phyloP scores from a whole-genome alignment of 2,888 invertebrate species.

The Parelbella ahira region DNA sequence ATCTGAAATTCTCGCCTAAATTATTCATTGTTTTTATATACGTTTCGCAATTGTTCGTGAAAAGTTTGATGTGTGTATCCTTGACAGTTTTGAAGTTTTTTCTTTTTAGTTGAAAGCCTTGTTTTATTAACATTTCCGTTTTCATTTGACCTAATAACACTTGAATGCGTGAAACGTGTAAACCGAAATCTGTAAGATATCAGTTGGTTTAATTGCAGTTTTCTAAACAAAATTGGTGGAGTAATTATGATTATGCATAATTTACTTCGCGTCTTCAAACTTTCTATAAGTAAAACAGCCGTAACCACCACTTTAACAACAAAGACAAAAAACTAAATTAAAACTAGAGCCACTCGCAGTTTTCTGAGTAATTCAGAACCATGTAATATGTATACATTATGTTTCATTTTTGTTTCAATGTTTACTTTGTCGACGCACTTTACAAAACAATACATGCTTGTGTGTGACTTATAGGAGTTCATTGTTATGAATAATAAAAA shows the following conservation, averaged over 20 bases:
- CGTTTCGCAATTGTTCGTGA: no score
- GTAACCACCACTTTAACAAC: neutral
- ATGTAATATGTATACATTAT: slow-evolving; percentile 9
- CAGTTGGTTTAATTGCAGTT: slow-evolving; percentile 33
- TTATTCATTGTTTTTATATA: no score
- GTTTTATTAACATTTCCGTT: neutral
- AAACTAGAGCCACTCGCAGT: no score
- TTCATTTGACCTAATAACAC: neutral
- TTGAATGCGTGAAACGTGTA: no score
- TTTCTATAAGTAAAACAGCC: neutral
- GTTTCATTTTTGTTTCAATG: slow-evolving; percentile 12
- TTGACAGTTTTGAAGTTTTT: slow-evolving; percentile 37
- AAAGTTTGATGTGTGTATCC: slow-evolving; percentile 25
- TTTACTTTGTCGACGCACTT: slow-evolving; percentile 12
- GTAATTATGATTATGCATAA: slow-evolving; percentile 19
- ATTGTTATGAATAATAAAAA: neutral
- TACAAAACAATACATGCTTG: slow-evolving; percentile 4
- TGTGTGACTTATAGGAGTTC: neutral
- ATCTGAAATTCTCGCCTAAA: no score
- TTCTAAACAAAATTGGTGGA: slow-evolving; percentile 9
- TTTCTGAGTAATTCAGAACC: slow-evolving; percentile 10
- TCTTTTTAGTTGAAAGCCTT: slow-evolving; percentile 4
- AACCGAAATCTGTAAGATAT: slow-evolving; percentile 7
- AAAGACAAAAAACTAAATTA: slow-evolving; percentile 14
- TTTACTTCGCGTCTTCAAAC: slow-evolving; percentile 7